Evolutionary conservation across 2,113 vertebrate genomes (phyloP).

Genomic region (Phalacrocorax brasilianus): DNA sequence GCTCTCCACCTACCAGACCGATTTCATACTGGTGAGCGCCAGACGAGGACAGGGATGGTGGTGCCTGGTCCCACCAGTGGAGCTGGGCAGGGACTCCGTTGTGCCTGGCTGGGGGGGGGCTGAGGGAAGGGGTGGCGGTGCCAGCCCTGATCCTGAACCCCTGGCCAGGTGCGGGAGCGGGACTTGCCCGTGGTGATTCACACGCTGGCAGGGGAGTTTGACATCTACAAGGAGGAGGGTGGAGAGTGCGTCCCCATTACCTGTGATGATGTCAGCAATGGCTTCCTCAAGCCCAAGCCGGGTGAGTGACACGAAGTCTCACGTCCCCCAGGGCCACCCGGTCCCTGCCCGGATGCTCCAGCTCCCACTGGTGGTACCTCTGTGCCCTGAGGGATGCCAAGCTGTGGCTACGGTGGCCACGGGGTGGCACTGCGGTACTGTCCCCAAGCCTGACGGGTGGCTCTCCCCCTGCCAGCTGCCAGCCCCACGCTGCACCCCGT

Average conservation of each 20-base stretch:
- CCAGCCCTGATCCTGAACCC: fast-evolving
- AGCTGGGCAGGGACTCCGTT: not conserved
- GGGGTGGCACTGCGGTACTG: constrained; percentile 45
- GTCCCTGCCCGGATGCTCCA: not conserved
- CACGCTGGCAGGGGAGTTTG: constrained; percentile 89
- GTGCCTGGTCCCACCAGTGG: fast-evolving
- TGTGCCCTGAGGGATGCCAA: fast-evolving
- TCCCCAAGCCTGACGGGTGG: not conserved
- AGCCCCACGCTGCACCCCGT: constrained; percentile 89
- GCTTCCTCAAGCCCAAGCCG: constrained; percentile 77
- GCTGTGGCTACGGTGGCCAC: not conserved
- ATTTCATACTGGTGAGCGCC: constrained; percentile 86
- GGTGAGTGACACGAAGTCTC: constrained; percentile 20
- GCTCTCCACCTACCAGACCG: constrained; percentile 94
- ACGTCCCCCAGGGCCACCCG: not conserved
- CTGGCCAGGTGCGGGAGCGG: constrained; percentile 86
- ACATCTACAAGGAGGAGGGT: constrained; percentile 87
- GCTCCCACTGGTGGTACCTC: not conserved
- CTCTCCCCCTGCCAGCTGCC: constrained; percentile 68
- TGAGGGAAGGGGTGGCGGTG: not conserved
- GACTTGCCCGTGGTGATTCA: constrained; percentile 89
- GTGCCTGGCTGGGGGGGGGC: fast-evolving
- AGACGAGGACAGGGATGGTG: fast-evolving
- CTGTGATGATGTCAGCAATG: constrained; percentile 76
- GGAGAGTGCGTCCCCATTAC: constrained; percentile 84